These are phyloP conservation scores for Chymomyza costata DNA, from an alignment of 1,140 invertebrate species.

Conservation along the genomic window DNA sequence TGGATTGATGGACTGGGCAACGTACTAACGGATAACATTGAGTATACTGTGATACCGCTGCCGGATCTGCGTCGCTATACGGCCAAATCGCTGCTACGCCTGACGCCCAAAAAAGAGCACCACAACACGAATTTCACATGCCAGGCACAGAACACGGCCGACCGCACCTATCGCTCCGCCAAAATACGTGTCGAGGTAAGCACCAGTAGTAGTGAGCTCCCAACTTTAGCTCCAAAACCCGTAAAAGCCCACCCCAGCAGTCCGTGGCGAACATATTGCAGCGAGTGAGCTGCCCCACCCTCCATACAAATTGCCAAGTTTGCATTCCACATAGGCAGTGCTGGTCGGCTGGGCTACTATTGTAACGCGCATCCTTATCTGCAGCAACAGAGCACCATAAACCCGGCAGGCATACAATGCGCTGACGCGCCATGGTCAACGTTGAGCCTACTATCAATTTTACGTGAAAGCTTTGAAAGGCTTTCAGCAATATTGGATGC, in stretches of 20 bases:
- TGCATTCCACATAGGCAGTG: not conserved
- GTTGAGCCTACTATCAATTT: constrained; percentile 57
- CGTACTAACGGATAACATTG: constrained; percentile 80
- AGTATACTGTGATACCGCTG: constrained; percentile 79
- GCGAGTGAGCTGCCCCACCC: no score
- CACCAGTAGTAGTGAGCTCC: constrained; percentile 11
- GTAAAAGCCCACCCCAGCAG: no score
- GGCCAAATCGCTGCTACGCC: constrained; percentile 82
- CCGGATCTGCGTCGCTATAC: constrained; percentile 82
- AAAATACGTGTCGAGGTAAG: constrained; percentile 81
- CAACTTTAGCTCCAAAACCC: not conserved
- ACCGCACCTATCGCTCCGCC: constrained; percentile 81
- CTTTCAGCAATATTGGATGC: no score
- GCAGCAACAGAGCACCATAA: constrained; percentile 4
- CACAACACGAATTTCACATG: constrained; percentile 88
- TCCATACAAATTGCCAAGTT: constrained; percentile 4
- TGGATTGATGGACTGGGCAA: constrained; percentile 85
- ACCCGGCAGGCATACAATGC: constrained; percentile 19
- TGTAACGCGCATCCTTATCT: not conserved
- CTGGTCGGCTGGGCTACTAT: not conserved
- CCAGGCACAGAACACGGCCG: constrained; percentile 84
- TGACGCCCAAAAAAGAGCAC: constrained; percentile 85
- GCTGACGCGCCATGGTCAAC: constrained; percentile 46
- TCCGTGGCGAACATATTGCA: no score
- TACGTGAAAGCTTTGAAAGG: constrained; percentile 34